Evolutionary conservation across 2,888 invertebrate genomes (phyloP).

Genomic region (Parthenolecanium corni): DNA sequence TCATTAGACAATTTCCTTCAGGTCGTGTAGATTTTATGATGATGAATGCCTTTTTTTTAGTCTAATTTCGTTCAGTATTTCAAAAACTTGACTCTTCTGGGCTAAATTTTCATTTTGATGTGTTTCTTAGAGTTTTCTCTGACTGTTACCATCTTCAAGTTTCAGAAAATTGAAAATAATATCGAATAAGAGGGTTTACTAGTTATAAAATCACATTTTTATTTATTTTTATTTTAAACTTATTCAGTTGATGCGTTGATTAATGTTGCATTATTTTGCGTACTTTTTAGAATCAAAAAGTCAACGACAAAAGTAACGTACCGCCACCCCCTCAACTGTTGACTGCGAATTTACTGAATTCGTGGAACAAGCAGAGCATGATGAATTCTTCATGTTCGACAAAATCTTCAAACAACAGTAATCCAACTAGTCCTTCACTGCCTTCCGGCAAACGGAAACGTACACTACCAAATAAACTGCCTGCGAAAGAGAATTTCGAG

Average conservation of each 20-base stretch:
- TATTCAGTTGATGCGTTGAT: too few species aligned
- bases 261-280: neutral
- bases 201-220: too few species aligned
- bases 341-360: conserved; percentile 26
- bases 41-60: too few species aligned
- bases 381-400: conserved; percentile 1
- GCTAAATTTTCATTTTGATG: too few species aligned
- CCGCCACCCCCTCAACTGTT: conserved; percentile 30
- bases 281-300: conserved; percentile 10
- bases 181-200: too few species aligned
- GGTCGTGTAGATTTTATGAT: too few species aligned
- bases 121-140: too few species aligned
- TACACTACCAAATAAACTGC: conserved; percentile 33
- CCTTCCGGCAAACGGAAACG: conserved; percentile 33
- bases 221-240: too few species aligned
- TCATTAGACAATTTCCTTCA: too few species aligned
- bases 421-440: conserved; percentile 26
- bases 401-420: conserved; percentile 13
- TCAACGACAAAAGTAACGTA: conserved; percentile 8
- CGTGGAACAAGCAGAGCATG: conserved; percentile 14
- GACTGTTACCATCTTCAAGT: too few species aligned
- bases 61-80: neutral
- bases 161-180: too few species aligned
- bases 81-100: neutral
- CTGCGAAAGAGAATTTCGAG: conserved; percentile 23